Evolutionary conservation across 2,888 invertebrate genomes (phyloP).

Genomic region (Drosophila cognata): DNA sequence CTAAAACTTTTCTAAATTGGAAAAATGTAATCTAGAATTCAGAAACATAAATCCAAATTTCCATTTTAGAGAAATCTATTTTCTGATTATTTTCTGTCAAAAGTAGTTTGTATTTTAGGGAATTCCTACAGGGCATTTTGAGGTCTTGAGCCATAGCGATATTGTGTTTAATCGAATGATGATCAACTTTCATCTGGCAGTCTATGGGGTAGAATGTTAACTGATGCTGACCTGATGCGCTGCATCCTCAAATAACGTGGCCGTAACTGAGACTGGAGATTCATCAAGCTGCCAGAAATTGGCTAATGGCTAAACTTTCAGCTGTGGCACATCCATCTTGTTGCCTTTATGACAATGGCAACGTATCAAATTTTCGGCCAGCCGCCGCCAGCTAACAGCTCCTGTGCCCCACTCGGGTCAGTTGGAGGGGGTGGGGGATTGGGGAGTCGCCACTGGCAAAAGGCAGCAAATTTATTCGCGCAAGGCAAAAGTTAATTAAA

Average conservation of each 20-base stretch:
- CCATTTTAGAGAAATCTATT: neutral
- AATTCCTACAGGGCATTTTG: neutral
- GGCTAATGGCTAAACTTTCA: constrained; percentile 36
- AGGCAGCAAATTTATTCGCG: constrained; percentile 62
- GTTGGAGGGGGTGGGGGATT: neutral
- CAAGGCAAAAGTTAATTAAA: constrained; percentile 77
- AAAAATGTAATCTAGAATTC: fast-evolving
- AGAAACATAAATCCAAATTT: no score
- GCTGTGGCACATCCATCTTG: constrained; percentile 49
- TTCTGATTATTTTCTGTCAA: neutral
- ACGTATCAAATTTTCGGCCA: constrained; percentile 70
- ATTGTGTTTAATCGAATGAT: neutral
- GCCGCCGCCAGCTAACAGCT: constrained; percentile 24
- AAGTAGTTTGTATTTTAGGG: fast-evolving
- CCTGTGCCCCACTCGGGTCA: constrained; percentile 14
- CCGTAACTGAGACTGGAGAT: constrained; percentile 24
- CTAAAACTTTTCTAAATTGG: neutral
- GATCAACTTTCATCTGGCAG: constrained; percentile 12
- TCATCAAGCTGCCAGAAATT: constrained; percentile 18
- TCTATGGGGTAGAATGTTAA: neutral
- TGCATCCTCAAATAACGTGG: neutral
- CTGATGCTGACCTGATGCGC: constrained; percentile 18
- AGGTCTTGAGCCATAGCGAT: neutral
- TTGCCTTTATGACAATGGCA: constrained; percentile 47
- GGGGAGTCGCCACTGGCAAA: constrained; percentile 40